Percentiles rank a stretch among this genome's conserved stretches.
Evolutionary conservation across 1,140 invertebrate species (phyloP).

Genomic region (Goniozus legneri): DNA sequence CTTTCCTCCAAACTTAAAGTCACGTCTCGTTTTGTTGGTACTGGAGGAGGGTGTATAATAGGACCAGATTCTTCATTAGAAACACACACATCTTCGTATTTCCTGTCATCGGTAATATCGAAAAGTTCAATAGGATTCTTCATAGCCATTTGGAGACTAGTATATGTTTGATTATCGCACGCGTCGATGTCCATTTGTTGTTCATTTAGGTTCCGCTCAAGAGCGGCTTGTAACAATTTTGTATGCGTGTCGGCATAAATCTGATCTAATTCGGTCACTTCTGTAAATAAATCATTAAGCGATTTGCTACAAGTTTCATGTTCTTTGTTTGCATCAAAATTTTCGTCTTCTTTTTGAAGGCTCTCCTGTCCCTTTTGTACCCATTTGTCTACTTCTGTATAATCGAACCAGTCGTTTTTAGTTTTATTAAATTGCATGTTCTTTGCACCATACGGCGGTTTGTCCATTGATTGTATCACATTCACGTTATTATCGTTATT

Average conservation of each 20-base stretch:
- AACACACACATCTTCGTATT: constrained; percentile 57
- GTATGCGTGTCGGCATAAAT: constrained; percentile 70
- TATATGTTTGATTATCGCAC: constrained; percentile 74
- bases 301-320: constrained; percentile 54
- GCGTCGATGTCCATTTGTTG: constrained; percentile 59
- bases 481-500: background rate
- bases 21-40: constrained; percentile 50
- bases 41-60: constrained; percentile 27
- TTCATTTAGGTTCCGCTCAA: constrained; percentile 27
- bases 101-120: constrained; percentile 50
- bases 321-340: constrained; percentile 23
- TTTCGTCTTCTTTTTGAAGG: constrained; percentile 26
- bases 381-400: constrained; percentile 43
- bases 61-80: constrained; percentile 1
- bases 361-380: constrained; percentile 39
- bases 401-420: constrained; percentile 44
- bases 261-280: constrained; percentile 72
- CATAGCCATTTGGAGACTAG: constrained; percentile 80
- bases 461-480: background rate
- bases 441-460: background rate
- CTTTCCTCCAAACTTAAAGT: constrained; percentile 57
- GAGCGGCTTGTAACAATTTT: constrained; percentile 29
- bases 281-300: constrained; percentile 65
- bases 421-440: constrained; percentile 5
- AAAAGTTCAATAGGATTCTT: constrained; percentile 72